Base-by-base conservation (phyloP, 64 coral and sea anemone species). In the Montipora efflorescens region DNA sequence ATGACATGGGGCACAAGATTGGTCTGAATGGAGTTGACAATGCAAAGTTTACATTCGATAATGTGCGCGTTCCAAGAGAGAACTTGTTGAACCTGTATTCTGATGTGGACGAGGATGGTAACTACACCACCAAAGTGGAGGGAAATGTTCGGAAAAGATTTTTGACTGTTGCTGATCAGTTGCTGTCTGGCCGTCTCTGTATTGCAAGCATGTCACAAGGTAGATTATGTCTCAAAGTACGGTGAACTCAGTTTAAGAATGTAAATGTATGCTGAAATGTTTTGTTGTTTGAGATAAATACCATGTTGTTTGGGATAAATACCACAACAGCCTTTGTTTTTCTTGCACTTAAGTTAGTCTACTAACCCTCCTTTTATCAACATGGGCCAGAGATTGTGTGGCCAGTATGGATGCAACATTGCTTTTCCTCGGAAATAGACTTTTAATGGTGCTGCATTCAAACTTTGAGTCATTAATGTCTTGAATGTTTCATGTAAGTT, bases 1-100 rank as follows among this genome's bases (percentile, higher is more conserved):
- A 97, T 81, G 95, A 97, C 69, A 97, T 97, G 95, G 95, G 95
- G 6, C 95, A 94, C 71, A 97, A 97, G 79, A 97, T 97, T 92
- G 95, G 95, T 57, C 80, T 96, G 46, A 96, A 96, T 79, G 95
- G 95, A 67, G 95, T 96, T 7, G 95, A 96, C 80, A 96, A 96
- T 84, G 95, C 95, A 21, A 96, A 96, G 79, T 89, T 96, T 55
- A 84, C 87, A 70, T 96, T 96, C 68, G 95, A 96, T 4, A 96
- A 96, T 84, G 95, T 96, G 18, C 77, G 95, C 43, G 95, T 96
- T 8, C 95, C 95, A 48, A 88, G 95, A n/a, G 95, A 96, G 79
- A 96, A 96, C 87, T 74, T 96, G 68, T 72, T 96, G 2, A 96
- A 96, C 72, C 74, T 59, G 77, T 96, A 89, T 84, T 93, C 95